Evolutionary conservation across 2,888 invertebrate genomes (phyloP), one percentile per base, ranked within the genome.

Genomic region (Chymomyza fuscimana): DNA sequence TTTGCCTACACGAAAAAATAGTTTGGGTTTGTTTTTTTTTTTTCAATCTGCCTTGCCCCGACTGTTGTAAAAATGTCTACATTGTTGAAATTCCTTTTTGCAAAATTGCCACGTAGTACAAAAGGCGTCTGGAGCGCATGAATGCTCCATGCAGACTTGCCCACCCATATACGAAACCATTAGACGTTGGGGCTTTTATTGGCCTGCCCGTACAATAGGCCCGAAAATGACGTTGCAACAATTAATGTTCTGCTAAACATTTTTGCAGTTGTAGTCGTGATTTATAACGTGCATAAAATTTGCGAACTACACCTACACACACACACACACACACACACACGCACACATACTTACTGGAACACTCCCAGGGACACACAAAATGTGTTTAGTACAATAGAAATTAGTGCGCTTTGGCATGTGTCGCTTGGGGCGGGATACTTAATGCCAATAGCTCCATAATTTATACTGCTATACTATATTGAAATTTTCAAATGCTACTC

Each of bases 51-150:
- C 40, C 40, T 46, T 46, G 40, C 58, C 25, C 22, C 58, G 12
- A 5, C 77, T 85, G 86, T 89, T 82, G 77, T 75, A 77, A 89
- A 89, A 85, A 85, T 80, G 90, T 90, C 90, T 90, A 79, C 90
- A 90, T 90, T 82, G 86, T 87, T 91, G 79, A 70, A 89, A 90
- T 90, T 89, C 91, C 89, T 90, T 80, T 46, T 80, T 86, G 77
- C 78, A 75, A 87, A 80, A 79, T 81, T 79, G 80, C 79, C 79
- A 79, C 81, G 80, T 80, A 85, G 79, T 29, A 79, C 82, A 86
- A 67, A 88, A 89, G 82, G 88, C 91, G 90, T 90, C 91, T 89
- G 89, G 86, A 81, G 86, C 81, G 86, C 81, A 72, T 7, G 29
- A 85, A 25, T 51, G 50, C 51, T 51, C 52, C 63, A 52, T 25